A percentile compares a stretch with the other conserved stretches of the same genome.
Conservation (phyloP, 2,888 invertebrate species). For the Patella depressa region DNA sequence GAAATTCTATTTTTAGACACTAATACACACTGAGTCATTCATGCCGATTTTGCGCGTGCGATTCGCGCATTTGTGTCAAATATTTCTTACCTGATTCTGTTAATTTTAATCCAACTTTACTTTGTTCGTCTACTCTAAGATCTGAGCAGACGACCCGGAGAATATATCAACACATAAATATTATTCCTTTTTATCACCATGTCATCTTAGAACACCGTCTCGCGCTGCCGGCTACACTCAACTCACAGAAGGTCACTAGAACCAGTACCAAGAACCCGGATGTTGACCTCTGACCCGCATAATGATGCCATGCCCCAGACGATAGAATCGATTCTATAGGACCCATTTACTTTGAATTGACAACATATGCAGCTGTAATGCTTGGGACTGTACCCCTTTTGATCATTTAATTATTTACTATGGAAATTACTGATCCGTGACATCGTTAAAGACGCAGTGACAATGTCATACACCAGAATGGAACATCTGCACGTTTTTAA, state of each 20-base stretch:
- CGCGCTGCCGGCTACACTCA: too few species aligned
- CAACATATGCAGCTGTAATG: too few species aligned
- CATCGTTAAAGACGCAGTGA: not conserved
- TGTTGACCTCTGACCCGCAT: not conserved
- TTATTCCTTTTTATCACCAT: too few species aligned
- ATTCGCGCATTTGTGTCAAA: not conserved
- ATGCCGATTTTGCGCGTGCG: constrained; percentile 5
- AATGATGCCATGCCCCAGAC: constrained; percentile 8
- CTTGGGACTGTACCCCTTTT: not conserved
- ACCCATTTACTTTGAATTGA: too few species aligned
- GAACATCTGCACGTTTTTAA: not conserved
- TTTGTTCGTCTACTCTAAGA: not conserved
- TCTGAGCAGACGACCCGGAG: not conserved
- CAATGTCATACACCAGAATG: not conserved
- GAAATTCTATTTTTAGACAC: not conserved
- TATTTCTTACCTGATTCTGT: not conserved
- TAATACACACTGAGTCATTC: constrained; percentile 10
- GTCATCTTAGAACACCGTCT: too few species aligned
- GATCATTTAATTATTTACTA: constrained; percentile 2
- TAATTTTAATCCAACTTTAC: not conserved
- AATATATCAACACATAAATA: too few species aligned
- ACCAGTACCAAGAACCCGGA: constrained; percentile 6
- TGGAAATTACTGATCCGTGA: not conserved
- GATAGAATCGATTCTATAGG: not conserved
- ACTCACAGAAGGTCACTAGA: not conserved